Evolutionary conservation across 2,797 vertebrate species (phyloP), one percentile per base, ranked within the genome.

Genomic region (Ptychobarbus kaznakovi): DNA sequence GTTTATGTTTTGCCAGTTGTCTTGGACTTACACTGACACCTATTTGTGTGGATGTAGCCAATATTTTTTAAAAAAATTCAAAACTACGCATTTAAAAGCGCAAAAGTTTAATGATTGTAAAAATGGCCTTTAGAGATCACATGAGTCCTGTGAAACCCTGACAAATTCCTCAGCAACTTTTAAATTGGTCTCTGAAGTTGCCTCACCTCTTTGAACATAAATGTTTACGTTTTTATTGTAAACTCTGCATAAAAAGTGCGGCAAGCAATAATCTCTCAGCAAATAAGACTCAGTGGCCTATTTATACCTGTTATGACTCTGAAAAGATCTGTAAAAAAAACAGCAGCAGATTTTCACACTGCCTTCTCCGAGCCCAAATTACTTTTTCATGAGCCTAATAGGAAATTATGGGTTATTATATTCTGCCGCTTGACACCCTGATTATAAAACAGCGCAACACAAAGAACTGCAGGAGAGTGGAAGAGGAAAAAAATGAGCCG

Each of bases 351-450:
- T 83, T 86, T 89, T 70, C 79, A 46, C 63, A 8, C 61, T 35
- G 65, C 79, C 38, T 80, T 89, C 79, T 78, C 42, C 82, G 66
- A 82, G 83, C 75, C 38, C 83, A 90, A 89, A 90, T 90, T 85
- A 76, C 86, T 90, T 91, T 90, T 91, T 90, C 89, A 88, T 86
- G 85, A 90, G 83, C 85, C 85, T 91, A 89, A 90, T 90, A 90
- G 88, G 89, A 89, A 92, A 92, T 89, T 91, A 90, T 76, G 82
- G 86, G 86, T 82, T 87, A 91, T 91, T 91, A 92, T 88, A 85
- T 86, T 80, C 84, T 75, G 69, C 74, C 63, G 83, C 86, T 88
- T 88, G 86, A 89, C 88, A 90, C 86, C 61, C 89, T 89, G 87
- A 90, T 91, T 89, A 90, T 87, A 86, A 87, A 90, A 90, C n/a